phyloP scores from a whole-genome alignment of 2,888 invertebrate genomes.

The Lacanobia oleracea region DNA sequence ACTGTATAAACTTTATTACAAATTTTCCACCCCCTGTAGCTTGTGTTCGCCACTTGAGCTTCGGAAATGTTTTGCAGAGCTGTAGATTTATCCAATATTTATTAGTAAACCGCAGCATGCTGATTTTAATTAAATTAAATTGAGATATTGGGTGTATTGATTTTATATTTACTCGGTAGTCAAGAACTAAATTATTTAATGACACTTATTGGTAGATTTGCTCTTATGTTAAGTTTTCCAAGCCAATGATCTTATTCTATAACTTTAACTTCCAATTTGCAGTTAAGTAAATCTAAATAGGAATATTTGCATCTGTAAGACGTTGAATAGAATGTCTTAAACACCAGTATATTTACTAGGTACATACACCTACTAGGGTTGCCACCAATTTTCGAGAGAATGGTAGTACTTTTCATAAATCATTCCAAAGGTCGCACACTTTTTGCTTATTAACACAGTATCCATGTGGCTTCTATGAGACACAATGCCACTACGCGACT shows the following conservation, averaged over 20 bases:
- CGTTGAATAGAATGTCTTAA: constrained; percentile 1
- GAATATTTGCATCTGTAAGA: constrained; percentile 12
- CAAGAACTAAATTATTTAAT: no score
- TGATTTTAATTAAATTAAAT: neutral
- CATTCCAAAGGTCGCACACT: no score
- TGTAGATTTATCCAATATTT: neutral
- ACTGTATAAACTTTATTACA: neutral
- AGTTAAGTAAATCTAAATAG: neutral
- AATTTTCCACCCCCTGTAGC: no score
- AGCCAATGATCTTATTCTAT: neutral
- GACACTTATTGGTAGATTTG: no score
- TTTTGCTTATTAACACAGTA: no score
- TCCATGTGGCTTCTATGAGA: no score
- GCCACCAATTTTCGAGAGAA: no score
- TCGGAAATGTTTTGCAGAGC: neutral
- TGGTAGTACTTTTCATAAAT: no score
- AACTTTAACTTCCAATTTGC: neutral
- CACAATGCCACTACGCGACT: no score
- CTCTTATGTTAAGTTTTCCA: neutral
- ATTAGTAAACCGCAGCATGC: neutral
- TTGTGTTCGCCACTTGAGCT: neutral
- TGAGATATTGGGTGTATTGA: neutral
- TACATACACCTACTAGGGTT: neutral
- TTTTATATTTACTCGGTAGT: neutral
- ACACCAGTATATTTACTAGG: constrained; percentile 5